A percentile compares a stretch with the other conserved stretches of the same genome.
phyloP scores from a whole-genome alignment of 2,113 vertebrate species.

The mouse (Mus musculus) region DNA sequence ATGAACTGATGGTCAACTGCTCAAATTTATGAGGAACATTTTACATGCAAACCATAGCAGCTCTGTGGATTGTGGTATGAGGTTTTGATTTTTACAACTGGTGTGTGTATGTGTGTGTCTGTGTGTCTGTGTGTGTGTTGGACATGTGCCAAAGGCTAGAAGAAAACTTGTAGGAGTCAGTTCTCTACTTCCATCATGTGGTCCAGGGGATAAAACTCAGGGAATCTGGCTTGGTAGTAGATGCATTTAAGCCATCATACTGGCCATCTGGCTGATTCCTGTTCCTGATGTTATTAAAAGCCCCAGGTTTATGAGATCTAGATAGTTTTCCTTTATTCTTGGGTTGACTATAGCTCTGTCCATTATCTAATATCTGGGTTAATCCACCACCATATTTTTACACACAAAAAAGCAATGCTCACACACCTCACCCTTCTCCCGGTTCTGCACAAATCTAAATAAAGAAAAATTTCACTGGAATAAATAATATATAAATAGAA shows the following conservation, averaged over 20 bases:
- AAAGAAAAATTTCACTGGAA: neutral
- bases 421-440: neutral
- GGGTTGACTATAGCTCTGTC: neutral
- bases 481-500: neutral
- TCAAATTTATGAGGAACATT: neutral
- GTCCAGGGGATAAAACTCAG: neutral
- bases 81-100: neutral
- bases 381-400: neutral
- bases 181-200: neutral
- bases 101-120: neutral
- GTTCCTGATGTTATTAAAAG: neutral
- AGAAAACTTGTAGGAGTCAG: neutral
- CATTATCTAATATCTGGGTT: neutral
- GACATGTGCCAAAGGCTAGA: neutral
- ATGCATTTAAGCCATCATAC: neutral
- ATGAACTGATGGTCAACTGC: too few relatives aligned
- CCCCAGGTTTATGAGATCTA: neutral
- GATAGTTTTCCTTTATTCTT: neutral
- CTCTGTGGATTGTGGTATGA: neutral
- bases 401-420: neutral
- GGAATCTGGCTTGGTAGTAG: neutral
- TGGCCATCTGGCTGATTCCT: neutral
- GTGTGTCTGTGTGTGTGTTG: neutral
- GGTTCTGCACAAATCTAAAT: neutral
- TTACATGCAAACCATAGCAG: neutral